These are phyloP conservation scores for Lytechinus pictus DNA, from an alignment of 35 echinoderm and acorn worm genomes.

Conservation along the genomic window DNA sequence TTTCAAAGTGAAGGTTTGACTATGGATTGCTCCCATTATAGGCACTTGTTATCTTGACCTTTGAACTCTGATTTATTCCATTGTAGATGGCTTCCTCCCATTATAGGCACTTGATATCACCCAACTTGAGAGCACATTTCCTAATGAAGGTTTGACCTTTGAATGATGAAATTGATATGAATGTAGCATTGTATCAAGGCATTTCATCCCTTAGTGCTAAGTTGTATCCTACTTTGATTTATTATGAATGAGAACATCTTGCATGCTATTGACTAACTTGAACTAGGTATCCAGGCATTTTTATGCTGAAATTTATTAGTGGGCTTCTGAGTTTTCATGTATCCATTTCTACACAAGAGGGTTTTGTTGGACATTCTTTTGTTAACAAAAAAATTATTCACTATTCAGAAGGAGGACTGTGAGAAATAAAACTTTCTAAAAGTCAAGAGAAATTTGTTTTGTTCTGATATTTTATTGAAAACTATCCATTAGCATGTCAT, in stretches of 20 bases:
- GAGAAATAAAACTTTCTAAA: neutral
- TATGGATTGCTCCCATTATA: too few relatives aligned
- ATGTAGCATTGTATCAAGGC: neutral
- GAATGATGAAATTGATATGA: neutral
- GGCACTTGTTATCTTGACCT: neutral
- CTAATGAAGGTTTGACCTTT: conserved; percentile 25
- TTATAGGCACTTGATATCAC: neutral
- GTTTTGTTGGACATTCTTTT: neutral
- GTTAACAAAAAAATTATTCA: neutral
- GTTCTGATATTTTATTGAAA: neutral
- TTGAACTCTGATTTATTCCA: neutral
- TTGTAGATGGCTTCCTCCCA: neutral
- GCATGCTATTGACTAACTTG: neutral
- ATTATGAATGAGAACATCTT: neutral
- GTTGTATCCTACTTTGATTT: neutral
- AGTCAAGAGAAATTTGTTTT: neutral
- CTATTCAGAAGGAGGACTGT: neutral
- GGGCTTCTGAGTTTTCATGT: too few relatives aligned
- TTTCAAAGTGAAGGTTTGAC: neutral
- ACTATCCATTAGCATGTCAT: neutral
- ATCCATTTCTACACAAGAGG: neutral
- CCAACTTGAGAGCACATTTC: neutral
- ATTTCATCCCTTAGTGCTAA: neutral
- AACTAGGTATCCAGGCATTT: neutral
- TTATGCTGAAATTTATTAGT: too few relatives aligned